phyloP scores from a whole-genome alignment of 2,113 vertebrate genomes.

The Charadrius vociferus region DNA sequence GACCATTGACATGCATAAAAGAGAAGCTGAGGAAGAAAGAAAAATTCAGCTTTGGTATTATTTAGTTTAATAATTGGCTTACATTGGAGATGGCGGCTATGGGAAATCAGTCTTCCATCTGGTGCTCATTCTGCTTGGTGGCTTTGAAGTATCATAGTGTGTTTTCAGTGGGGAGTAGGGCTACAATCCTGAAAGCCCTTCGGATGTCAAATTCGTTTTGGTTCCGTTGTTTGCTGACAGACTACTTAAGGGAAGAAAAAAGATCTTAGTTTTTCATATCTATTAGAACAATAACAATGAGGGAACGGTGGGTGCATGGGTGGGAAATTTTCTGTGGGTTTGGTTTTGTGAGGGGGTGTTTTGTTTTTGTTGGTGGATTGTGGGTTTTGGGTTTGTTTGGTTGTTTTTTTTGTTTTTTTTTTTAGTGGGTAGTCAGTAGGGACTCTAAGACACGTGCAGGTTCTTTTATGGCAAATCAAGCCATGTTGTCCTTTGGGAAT shows the following conservation, averaged over 20 bases:
- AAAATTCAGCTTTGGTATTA: neutral
- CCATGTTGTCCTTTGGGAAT: neutral
- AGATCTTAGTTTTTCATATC: neutral
- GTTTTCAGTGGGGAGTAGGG: neutral
- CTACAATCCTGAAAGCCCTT: neutral
- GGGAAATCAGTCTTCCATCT: neutral
- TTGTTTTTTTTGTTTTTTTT: neutral
- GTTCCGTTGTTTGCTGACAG: neutral
- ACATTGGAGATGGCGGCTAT: neutral
- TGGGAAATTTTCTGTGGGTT: neutral
- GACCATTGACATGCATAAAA: neutral
- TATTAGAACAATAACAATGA: neutral
- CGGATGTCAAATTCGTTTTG: neutral
- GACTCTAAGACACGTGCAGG: accelerated
- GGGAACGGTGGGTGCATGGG: neutral
- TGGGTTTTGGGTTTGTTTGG: too few species aligned
- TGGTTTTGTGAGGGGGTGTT: neutral
- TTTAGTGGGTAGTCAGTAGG: neutral
- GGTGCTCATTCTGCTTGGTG: neutral
- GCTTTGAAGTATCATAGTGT: accelerated
- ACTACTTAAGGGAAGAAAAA: neutral
- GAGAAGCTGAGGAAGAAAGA: neutral
- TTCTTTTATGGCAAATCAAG: neutral
- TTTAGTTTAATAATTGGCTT: neutral
- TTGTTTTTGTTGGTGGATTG: neutral